A percentile compares a stretch with the other conserved stretches of the same genome.
Evolutionary conservation across 2,113 vertebrate genomes (phyloP).

Genomic region (Pseudonaja textilis): DNA sequence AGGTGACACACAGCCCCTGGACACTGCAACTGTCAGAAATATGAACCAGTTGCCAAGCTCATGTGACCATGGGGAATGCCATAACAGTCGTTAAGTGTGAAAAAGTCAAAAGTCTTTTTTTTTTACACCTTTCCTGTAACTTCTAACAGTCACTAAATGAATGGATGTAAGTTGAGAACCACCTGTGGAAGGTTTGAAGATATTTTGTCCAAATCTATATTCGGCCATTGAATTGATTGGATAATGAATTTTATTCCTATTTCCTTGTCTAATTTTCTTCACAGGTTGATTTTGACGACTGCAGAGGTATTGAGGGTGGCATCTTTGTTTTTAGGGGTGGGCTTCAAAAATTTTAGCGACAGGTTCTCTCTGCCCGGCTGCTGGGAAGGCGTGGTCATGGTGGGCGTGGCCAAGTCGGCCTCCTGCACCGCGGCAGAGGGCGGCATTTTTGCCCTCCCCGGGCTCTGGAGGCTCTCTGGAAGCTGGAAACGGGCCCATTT

Average conservation of each 20-base stretch:
- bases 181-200: background rate
- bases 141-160: background rate
- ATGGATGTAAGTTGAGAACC: background rate
- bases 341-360: too few species aligned
- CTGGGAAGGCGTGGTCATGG: too few species aligned
- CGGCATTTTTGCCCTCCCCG: too few species aligned
- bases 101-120: background rate
- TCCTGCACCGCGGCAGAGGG: too few species aligned
- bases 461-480: too few species aligned
- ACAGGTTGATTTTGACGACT: background rate
- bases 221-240: background rate
- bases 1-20: background rate
- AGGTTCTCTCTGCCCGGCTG: too few species aligned
- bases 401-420: too few species aligned
- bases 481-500: too few species aligned
- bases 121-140: background rate
- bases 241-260: background rate
- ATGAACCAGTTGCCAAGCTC: background rate
- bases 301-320: background rate
- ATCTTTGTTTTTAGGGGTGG: too few species aligned
- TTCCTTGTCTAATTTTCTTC: background rate
- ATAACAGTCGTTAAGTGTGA: accelerated
- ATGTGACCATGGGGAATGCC: background rate
- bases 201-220: background rate
- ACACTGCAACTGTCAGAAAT: background rate